phyloP scores from a whole-genome alignment of 1,140 invertebrate genomes.

The Drosophila kanapiae region DNA sequence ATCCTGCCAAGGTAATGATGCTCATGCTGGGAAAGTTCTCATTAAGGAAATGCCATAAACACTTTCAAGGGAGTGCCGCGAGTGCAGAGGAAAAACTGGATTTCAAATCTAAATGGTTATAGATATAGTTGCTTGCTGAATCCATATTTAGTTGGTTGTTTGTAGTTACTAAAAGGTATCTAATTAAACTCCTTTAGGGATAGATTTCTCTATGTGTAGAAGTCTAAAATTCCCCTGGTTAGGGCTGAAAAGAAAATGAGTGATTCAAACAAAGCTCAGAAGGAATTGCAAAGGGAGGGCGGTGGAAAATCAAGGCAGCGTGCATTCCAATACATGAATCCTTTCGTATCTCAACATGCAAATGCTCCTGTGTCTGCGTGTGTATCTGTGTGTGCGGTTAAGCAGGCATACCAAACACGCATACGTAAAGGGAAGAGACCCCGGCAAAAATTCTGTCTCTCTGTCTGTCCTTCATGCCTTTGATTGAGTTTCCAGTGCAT shows the following conservation, averaged over 20 bases:
- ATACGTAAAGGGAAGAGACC: conserved; percentile 20
- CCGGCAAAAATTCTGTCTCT: conserved; percentile 31
- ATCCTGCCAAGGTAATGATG: conserved; percentile 52
- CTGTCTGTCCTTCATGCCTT: conserved; percentile 23
- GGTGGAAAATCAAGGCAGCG: conserved; percentile 55
- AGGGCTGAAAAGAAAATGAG: conserved; percentile 4
- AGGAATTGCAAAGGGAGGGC: conserved; percentile 22
- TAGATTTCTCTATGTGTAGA: conserved; percentile 4
- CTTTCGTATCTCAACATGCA: conserved; percentile 17
- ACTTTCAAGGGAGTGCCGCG: conserved; percentile 20
- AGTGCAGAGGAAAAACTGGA: conserved; percentile 7
- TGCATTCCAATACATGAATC: conserved; percentile 26
- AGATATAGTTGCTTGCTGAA: not conserved
- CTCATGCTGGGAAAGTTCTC: conserved; percentile 53
- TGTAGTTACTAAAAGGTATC: no score
- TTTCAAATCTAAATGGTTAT: not conserved
- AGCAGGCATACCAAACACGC: conserved; percentile 52
- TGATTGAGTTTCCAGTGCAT: conserved; percentile 57
- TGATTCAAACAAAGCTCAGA: not conserved
- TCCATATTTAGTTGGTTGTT: no score
- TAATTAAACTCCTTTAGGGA: not conserved
- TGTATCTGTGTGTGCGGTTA: conserved; percentile 42
- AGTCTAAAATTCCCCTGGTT: conserved; percentile 17
- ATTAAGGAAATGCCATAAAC: conserved; percentile 58
- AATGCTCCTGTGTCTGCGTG: conserved; percentile 17